Percentiles rank a stretch among this genome's conserved stretches.
Conservation (phyloP, 2,888 invertebrate species). For the Lacanobia wlatinum region DNA sequence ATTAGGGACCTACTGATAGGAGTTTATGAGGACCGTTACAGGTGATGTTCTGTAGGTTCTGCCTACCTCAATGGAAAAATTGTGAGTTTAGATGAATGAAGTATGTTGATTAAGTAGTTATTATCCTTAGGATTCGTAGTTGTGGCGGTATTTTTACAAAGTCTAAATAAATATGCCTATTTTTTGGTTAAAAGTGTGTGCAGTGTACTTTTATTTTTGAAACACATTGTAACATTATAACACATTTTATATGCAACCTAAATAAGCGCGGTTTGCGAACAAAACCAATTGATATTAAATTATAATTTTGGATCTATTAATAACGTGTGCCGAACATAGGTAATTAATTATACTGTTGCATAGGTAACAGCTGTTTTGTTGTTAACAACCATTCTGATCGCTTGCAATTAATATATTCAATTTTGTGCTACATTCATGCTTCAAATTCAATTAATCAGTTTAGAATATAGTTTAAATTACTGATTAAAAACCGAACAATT, state of each 20-base stretch:
- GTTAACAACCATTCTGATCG: constrained; percentile 27
- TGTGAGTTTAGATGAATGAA: too few relatives aligned
- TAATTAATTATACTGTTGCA: constrained; percentile 52
- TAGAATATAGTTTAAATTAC: background rate
- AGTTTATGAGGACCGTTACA: too few relatives aligned
- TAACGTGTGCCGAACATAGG: constrained; percentile 37
- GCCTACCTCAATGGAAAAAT: too few relatives aligned
- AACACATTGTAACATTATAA: background rate
- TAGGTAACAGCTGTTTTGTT: constrained; percentile 49
- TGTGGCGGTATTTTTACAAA: too few relatives aligned
- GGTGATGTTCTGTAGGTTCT: too few relatives aligned
- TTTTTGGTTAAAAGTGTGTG: too few relatives aligned
- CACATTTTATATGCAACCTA: background rate
- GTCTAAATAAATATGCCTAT: too few relatives aligned
- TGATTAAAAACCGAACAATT: background rate
- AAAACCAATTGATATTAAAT: constrained; percentile 43
- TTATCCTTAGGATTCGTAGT: too few relatives aligned
- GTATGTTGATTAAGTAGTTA: too few relatives aligned
- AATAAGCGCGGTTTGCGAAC: constrained; percentile 21
- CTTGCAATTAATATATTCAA: constrained; percentile 22
- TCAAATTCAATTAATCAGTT: constrained; percentile 32
- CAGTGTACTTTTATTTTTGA: too few relatives aligned
- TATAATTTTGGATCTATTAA: constrained; percentile 47
- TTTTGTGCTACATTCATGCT: constrained; percentile 12
- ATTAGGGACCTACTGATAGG: too few relatives aligned